Conservation (phyloP, 2,113 vertebrate genomes). For the Catagonus wagneri region DNA sequence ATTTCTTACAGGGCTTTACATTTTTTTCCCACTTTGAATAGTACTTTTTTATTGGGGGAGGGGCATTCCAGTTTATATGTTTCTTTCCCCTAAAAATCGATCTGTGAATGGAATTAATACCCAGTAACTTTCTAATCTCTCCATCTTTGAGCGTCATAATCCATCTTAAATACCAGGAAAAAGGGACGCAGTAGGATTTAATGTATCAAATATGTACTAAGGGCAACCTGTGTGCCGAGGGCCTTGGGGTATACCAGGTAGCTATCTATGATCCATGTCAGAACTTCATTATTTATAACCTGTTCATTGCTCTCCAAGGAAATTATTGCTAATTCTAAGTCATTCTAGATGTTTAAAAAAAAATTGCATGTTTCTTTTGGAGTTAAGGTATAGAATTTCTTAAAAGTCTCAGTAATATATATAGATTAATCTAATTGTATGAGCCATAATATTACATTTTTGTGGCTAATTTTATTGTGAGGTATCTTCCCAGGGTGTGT, state of each 20-base stretch:
- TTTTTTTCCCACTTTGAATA: neutral
- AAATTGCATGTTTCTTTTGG: neutral
- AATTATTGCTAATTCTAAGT: neutral
- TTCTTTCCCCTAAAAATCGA: neutral
- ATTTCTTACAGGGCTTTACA: neutral
- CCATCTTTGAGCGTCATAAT: neutral
- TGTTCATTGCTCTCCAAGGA: neutral
- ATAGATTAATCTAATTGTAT: conserved; percentile 48
- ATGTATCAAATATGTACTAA: neutral
- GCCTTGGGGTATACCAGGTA: neutral
- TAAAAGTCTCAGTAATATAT: neutral
- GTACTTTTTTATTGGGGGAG: neutral
- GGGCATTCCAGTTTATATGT: neutral
- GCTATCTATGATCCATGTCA: neutral
- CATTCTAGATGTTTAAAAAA: conserved; percentile 12
- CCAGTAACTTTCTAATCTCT: neutral
- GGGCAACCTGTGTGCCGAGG: neutral
- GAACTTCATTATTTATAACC: neutral
- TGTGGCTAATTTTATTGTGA: conserved; percentile 64
- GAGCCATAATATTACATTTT: neutral
- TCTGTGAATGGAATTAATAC: conserved; percentile 33
- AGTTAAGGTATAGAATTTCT: neutral
- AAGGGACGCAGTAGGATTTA: neutral
- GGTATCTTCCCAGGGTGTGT: conserved; percentile 22
- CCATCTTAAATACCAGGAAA: neutral